Conservation (phyloP, 2,888 invertebrate genomes). For the Limnephilus marmoratus region DNA sequence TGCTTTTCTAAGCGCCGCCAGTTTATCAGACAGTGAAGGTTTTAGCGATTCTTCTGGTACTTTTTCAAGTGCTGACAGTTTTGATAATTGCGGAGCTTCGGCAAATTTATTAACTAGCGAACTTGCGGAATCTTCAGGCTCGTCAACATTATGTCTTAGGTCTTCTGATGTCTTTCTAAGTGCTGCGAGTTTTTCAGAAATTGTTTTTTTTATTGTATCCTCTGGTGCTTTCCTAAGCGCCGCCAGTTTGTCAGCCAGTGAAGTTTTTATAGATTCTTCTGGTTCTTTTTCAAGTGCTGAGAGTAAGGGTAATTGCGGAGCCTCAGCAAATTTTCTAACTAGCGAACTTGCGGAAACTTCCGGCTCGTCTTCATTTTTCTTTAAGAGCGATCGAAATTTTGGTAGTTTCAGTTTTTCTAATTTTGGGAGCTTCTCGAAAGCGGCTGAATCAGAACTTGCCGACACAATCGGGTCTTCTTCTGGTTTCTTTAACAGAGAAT, state of each 20-base stretch:
- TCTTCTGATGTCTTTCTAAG: not conserved
- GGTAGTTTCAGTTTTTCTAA: not conserved
- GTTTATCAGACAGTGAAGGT: not conserved
- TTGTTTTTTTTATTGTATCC: not conserved
- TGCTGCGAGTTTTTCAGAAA: slow-evolving; percentile 4
- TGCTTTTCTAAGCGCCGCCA: not conserved
- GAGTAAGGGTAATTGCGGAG: not conserved
- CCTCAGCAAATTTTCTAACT: not conserved
- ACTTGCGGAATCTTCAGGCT: not conserved
- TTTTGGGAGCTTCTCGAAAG: not conserved
- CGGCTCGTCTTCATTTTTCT: not conserved
- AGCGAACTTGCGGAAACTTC: not conserved
- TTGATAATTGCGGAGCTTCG: not conserved
- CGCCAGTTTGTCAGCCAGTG: not conserved
- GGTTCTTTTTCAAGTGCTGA: not conserved
- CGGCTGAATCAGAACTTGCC: not conserved
- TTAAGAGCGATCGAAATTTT: not conserved
- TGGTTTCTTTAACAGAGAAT: slow-evolving; percentile 16
- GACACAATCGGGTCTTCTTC: not conserved
- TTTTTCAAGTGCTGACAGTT: not conserved
- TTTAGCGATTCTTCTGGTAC: not conserved
- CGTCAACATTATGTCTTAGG: not conserved
- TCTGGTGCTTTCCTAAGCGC: not conserved
- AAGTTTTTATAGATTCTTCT: not conserved
- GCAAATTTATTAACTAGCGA: not conserved